Conservation (phyloP, 23 tunicate species). For the Clavelina lepadiformis region DNA sequence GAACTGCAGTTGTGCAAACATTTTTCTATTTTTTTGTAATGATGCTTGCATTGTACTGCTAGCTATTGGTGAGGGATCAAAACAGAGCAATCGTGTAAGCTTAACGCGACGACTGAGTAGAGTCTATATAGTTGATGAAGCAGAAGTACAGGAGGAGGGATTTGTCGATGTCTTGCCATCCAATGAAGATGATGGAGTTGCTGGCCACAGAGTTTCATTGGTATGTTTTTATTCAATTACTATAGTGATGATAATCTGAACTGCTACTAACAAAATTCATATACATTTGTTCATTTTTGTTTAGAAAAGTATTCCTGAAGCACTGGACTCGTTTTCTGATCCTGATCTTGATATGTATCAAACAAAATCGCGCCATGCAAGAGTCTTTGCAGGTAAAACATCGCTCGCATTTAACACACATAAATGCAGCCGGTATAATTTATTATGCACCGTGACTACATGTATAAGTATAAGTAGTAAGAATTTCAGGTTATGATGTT, state of each 20-base stretch:
- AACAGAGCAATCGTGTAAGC: conserved; percentile 58
- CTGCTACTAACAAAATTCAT: not conserved
- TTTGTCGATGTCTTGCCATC: not conserved
- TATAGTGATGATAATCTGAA: not conserved
- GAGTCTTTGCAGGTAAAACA: too few relatives aligned
- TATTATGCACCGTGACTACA: too few relatives aligned
- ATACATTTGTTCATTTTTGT: not conserved
- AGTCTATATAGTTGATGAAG: conserved; percentile 32
- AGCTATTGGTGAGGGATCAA: conserved; percentile 3
- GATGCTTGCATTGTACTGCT: conserved; percentile 8
- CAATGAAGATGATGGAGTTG: not conserved
- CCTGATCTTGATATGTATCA: conserved; percentile 22
- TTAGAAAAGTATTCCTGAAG: conserved; percentile 36
- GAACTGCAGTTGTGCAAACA: conserved; percentile 4
- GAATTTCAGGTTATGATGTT: too few relatives aligned
- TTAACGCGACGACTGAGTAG: conserved; percentile 74
- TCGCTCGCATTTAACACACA: too few relatives aligned
- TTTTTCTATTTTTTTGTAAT: conserved; percentile 5
- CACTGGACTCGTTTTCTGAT: conserved; percentile 11
- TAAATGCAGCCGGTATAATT: too few relatives aligned
- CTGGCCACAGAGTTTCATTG: conserved; percentile 34
- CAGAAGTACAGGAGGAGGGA: conserved; percentile 8
- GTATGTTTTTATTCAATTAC: conserved; percentile 2
- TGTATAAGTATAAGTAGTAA: too few relatives aligned
- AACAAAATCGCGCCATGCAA: too few relatives aligned